Evolutionary conservation across 2,797 vertebrate species (phyloP).

Genomic region (Amphiprion clarkii): DNA sequence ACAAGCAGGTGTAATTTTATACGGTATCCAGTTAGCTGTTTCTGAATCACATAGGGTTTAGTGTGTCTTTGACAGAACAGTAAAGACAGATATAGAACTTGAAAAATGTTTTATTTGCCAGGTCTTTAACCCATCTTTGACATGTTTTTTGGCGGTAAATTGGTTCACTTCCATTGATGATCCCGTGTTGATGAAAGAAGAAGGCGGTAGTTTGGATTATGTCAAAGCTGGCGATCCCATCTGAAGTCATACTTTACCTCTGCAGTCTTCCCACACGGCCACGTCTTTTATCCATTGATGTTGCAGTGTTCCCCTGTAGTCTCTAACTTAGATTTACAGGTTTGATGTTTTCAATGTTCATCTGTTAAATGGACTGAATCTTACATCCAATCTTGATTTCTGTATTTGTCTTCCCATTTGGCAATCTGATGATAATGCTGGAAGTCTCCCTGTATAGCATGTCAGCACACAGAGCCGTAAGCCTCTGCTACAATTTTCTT

Average conservation of each 20-base stretch:
- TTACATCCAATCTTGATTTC: conserved; percentile 6
- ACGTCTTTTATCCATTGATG: neutral
- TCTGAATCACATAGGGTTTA: too few species aligned
- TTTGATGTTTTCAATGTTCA: neutral
- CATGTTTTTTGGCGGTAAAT: too few species aligned
- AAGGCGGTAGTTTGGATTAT: neutral
- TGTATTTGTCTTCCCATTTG: conserved; percentile 7
- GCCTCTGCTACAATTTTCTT: conserved; percentile 9
- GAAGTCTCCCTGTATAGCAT: conserved; percentile 8
- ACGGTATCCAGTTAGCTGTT: too few species aligned
- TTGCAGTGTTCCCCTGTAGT: neutral
- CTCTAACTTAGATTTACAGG: neutral
- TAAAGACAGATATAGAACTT: too few species aligned
- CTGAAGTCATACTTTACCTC: neutral
- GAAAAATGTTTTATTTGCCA: too few species aligned
- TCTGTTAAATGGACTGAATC: neutral
- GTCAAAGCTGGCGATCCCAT: neutral
- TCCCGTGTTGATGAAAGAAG: too few species aligned
- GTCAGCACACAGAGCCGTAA: conserved; percentile 11
- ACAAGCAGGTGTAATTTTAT: too few species aligned
- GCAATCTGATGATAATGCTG: neutral
- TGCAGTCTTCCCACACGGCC: neutral
- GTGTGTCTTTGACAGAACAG: too few species aligned
- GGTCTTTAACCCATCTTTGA: neutral
- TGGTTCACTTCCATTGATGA: too few species aligned